Evolutionary conservation across 2,888 invertebrate species (phyloP), one percentile per base, ranked within the genome.

Genomic region (Platycheirus albimanus): DNA sequence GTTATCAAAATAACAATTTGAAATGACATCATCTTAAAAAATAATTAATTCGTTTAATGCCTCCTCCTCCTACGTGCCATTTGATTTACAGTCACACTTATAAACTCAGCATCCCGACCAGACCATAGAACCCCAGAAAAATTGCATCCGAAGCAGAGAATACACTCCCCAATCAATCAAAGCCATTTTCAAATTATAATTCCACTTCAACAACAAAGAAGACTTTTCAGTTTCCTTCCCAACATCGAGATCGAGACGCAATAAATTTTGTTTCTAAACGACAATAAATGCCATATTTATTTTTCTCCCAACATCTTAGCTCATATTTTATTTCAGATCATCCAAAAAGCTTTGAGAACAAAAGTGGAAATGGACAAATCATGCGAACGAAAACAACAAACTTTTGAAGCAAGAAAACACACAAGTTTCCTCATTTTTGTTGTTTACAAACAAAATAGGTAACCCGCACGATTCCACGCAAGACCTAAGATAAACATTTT

Each of bases 361-460:
- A 6, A 2, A n/a, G n/a, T 19, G 7, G 6, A 24, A 6, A 33
- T 36, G 0, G 10, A 54, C n/a, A n/a, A n/a, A n/a, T n/a, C n/a
- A 8, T 54, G 1, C 11, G 7, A 36, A 6, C 2, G 10, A 30
- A 11, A 19, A 2, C 1, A 15, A 0, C 1, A 5, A 13, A 13
- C 11, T 54, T 54, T 1, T n/a, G 7, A 19, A 10, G 36, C n/a
- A n/a, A n/a, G n/a, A n/a, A 1, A 38, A 56, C 4, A 5, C 8
- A 6, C 5, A 19, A 8, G 3, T 6, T 10, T 24, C 8, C 10
- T 41, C 20, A 15, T 28, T 41, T 58, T 41, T 33, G 33, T 58
- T 58, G 58, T 61, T 61, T 61, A 45, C 30, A 61, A 61, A 61
- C 61, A 61, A 45, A n/a, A n/a, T n/a, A n/a, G n/a, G n/a, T n/a